Evolutionary conservation across 2,797 vertebrate species (phyloP).

Genomic region (Galago senegalensis): DNA sequence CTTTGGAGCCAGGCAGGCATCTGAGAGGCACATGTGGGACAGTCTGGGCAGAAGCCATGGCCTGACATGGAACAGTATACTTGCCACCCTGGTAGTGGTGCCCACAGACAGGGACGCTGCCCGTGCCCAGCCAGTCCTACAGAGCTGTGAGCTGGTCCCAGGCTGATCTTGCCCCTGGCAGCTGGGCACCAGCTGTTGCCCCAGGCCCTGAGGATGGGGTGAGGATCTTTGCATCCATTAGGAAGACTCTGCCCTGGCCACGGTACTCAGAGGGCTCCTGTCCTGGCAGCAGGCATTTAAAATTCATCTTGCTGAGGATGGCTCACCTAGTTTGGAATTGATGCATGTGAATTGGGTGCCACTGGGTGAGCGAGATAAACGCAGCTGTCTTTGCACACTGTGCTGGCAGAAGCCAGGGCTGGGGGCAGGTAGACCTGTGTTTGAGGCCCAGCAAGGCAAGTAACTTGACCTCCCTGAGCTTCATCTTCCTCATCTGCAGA

Average conservation of each 20-base stretch:
- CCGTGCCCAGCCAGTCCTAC: background rate
- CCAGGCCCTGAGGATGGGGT: background rate
- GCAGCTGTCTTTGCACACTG: background rate
- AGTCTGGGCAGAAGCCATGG: background rate
- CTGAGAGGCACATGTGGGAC: background rate
- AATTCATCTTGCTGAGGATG: background rate
- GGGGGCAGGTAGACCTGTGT: background rate
- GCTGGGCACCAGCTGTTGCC: background rate
- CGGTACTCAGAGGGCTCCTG: background rate
- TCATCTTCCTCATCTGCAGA: background rate
- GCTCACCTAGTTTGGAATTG: background rate
- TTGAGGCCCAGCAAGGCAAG: background rate
- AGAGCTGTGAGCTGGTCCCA: background rate
- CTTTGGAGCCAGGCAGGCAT: background rate
- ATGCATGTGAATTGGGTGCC: background rate
- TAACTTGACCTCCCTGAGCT: background rate
- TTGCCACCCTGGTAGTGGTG: background rate
- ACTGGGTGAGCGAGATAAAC: background rate
- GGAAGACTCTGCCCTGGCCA: background rate
- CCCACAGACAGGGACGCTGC: background rate
- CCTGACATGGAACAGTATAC: background rate
- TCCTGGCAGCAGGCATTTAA: background rate
- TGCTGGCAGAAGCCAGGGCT: background rate
- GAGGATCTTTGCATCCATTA: accelerated
- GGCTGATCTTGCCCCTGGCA: background rate